A percentile compares a stretch with the other conserved stretches of the same genome.
Evolutionary conservation across 2,797 vertebrate species (phyloP).

Genomic region (Cichlasoma orientale): DNA sequence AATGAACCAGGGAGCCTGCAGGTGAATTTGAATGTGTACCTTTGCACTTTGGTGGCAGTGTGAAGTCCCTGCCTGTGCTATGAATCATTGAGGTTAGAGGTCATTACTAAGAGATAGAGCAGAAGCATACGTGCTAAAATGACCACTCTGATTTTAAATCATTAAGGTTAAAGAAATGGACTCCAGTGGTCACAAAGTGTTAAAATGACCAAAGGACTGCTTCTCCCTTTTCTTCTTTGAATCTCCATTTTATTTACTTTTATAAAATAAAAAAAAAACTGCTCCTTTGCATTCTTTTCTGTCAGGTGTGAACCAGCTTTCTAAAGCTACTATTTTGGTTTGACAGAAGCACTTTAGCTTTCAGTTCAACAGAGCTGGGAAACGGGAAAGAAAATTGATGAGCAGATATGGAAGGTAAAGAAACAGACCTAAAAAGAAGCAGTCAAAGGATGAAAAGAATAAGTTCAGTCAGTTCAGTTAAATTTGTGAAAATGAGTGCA

Average conservation of each 20-base stretch:
- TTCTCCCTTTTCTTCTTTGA: slow-evolving; percentile 7
- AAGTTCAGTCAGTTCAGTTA: slow-evolving; percentile 29
- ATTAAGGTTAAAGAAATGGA: slow-evolving; percentile 49
- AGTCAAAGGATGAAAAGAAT: slow-evolving; percentile 38
- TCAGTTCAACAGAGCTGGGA: slow-evolving; percentile 24
- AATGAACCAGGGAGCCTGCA: slow-evolving; percentile 17
- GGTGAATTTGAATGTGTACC: slow-evolving; percentile 10
- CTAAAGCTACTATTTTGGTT: slow-evolving; percentile 57
- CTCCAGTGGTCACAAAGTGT: slow-evolving; percentile 26
- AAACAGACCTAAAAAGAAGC: slow-evolving; percentile 30
- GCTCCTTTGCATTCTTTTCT: slow-evolving; percentile 20
- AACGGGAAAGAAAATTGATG: slow-evolving; percentile 38
- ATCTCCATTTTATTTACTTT: slow-evolving; percentile 38
- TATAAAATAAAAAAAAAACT: slow-evolving; percentile 22
- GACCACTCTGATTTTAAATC: slow-evolving; percentile 63
- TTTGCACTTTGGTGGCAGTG: slow-evolving; percentile 5
- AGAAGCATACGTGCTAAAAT: slow-evolving; percentile 66
- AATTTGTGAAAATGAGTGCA: slow-evolving; percentile 46
- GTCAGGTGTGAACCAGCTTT: slow-evolving; percentile 57
- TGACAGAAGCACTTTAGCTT: slow-evolving; percentile 57
- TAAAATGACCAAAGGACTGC: slow-evolving; percentile 36
- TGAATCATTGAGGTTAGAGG: slow-evolving; percentile 64
- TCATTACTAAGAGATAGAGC: slow-evolving; percentile 61
- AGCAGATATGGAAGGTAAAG: slow-evolving; percentile 9
- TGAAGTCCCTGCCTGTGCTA: slow-evolving; percentile 4